Conservation (phyloP, 2,113 vertebrate genomes). For the Sakesphorus luctuosus region DNA sequence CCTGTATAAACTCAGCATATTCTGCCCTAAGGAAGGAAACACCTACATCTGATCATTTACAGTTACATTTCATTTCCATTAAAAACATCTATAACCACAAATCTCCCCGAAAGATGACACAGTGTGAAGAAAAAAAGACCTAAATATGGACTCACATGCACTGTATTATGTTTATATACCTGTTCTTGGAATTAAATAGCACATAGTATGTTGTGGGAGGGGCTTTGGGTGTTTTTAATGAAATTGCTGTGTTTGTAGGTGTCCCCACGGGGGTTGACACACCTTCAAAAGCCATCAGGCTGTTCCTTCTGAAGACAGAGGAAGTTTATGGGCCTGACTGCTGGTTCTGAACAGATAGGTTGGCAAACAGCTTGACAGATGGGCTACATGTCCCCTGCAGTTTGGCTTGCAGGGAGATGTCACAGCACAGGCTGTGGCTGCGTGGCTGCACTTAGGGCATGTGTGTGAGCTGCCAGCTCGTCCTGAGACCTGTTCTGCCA, state of each 20-base stretch:
- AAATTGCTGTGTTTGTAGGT: not conserved
- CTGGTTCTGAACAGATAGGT: not conserved
- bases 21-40: not conserved
- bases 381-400: not conserved
- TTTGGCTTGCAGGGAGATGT: not conserved
- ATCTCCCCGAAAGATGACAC: not conserved
- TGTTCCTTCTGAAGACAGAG: not conserved
- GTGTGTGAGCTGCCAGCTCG: not conserved
- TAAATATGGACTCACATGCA: not conserved
- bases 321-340: not conserved
- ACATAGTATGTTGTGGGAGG: not conserved
- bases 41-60: not conserved
- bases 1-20: not conserved
- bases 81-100: not conserved
- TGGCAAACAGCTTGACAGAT: not conserved
- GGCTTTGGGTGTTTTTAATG: not conserved
- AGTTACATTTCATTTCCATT: not conserved
- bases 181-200: not conserved
- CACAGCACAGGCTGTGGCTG: not conserved
- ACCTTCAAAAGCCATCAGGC: not conserved
- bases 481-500: not conserved
- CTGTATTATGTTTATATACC: not conserved
- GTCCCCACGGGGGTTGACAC: not conserved
- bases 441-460: rapidly evolving
- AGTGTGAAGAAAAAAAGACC: not conserved